These are phyloP conservation scores for Folsomia candida DNA, from an alignment of 2,888 invertebrate genomes.

Conservation along the genomic window DNA sequence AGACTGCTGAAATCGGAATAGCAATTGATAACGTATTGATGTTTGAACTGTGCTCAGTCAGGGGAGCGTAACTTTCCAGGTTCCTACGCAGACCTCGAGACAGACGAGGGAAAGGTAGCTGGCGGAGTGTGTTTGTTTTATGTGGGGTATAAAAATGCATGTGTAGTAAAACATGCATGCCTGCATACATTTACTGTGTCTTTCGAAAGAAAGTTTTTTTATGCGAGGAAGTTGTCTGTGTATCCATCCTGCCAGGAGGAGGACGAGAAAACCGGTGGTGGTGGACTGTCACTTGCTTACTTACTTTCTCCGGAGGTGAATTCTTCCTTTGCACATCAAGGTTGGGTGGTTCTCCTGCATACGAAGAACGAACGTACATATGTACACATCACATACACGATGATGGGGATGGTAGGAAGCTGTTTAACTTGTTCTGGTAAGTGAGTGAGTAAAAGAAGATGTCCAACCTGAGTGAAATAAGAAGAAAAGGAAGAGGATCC, in stretches of 20 bases:
- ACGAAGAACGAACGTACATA: neutral
- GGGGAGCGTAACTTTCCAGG: no score
- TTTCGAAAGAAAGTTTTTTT: neutral
- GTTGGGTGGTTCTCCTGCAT: neutral
- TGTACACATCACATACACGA: no score
- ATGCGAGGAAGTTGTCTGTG: neutral
- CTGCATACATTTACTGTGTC: neutral
- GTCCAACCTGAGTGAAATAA: constrained; percentile 4
- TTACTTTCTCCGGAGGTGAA: neutral
- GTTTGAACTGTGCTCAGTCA: neutral
- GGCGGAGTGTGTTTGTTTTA: neutral
- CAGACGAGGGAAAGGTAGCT: neutral
- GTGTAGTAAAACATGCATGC: neutral
- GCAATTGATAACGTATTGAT: neutral
- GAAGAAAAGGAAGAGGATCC: constrained; percentile 12
- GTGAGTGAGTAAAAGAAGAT: constrained; percentile 11
- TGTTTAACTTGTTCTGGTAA: neutral
- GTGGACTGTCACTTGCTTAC: neutral
- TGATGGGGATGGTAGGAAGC: no score
- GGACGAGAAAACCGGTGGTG: neutral
- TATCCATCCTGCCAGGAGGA: no score
- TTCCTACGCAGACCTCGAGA: no score
- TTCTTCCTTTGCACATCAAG: neutral
- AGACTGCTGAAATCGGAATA: neutral
- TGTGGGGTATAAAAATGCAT: neutral